Percentiles rank a stretch among this genome's conserved stretches.
phyloP scores from a whole-genome alignment of 2,797 vertebrate genomes.

The Liparis tanakae region DNA sequence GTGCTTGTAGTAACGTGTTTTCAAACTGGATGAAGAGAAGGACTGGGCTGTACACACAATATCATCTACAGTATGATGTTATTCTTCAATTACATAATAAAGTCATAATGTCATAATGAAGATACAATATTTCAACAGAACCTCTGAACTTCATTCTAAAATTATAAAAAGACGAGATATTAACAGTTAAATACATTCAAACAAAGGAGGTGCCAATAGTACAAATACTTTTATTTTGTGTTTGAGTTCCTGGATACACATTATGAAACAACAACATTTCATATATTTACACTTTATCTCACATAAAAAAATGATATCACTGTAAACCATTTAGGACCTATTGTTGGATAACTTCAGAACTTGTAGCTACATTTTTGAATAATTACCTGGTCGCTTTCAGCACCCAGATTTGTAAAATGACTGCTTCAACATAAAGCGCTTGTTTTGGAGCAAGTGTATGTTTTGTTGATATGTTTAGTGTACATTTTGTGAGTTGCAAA shows the following conservation, averaged over 20 bases:
- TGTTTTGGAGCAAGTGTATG: background rate
- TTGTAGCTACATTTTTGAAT: no score
- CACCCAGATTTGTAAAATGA: background rate
- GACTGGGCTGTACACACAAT: background rate
- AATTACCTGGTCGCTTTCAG: background rate
- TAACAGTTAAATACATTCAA: background rate
- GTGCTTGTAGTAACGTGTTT: background rate
- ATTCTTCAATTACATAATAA: background rate
- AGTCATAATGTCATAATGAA: background rate
- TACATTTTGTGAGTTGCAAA: background rate
- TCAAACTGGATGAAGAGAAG: background rate
- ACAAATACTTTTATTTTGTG: background rate
- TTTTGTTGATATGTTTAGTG: background rate
- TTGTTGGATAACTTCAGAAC: no score
- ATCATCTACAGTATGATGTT: background rate
- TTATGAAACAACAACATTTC: no score
- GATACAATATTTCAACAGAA: background rate
- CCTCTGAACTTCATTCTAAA: background rate
- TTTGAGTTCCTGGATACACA: no score
- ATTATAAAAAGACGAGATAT: background rate
- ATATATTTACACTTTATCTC: no score
- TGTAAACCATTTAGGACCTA: background rate
- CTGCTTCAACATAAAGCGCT: background rate
- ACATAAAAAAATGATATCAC: no score
- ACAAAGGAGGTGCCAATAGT: background rate